These are phyloP conservation scores for Rhinophrynus dorsalis DNA, from an alignment of 2,797 vertebrate genomes.

Conservation along the genomic window DNA sequence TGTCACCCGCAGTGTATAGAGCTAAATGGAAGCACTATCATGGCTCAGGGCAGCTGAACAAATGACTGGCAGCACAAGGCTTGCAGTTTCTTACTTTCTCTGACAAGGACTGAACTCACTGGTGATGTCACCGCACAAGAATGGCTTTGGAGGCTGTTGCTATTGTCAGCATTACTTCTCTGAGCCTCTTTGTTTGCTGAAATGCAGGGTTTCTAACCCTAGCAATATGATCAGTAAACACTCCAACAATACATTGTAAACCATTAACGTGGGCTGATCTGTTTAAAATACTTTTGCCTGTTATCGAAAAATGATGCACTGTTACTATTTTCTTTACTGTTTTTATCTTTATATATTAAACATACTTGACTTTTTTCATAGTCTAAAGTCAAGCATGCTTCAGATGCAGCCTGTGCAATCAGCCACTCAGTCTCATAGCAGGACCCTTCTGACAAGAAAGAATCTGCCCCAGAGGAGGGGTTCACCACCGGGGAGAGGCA, in stretches of 20 bases:
- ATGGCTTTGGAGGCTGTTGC: slow-evolving; percentile 25
- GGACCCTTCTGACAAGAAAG: no score
- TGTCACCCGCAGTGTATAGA: neutral
- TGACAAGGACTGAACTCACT: slow-evolving; percentile 32
- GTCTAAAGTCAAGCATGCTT: no score
- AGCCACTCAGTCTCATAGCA: neutral
- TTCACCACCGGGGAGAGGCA: no score
- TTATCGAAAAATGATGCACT: no score
- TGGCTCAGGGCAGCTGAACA: slow-evolving; percentile 1
- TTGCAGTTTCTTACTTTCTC: slow-evolving; percentile 11
- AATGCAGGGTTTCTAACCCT: neutral
- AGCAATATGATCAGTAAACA: neutral
- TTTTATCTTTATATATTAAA: no score
- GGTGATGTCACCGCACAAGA: slow-evolving; percentile 31
- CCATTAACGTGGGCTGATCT: neutral
- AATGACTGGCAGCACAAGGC: slow-evolving; percentile 20
- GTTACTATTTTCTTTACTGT: no score
- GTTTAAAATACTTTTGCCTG: no score
- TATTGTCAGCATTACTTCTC: slow-evolving; percentile 7
- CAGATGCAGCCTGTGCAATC: neutral
- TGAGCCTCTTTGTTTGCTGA: slow-evolving; percentile 22
- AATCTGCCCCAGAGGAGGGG: no score
- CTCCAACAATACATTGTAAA: slow-evolving; percentile 15
- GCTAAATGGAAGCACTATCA: slow-evolving; percentile 1
- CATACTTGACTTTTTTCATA: no score